Conservation (phyloP, 2,797 vertebrate species). For the Molothrus ater region DNA sequence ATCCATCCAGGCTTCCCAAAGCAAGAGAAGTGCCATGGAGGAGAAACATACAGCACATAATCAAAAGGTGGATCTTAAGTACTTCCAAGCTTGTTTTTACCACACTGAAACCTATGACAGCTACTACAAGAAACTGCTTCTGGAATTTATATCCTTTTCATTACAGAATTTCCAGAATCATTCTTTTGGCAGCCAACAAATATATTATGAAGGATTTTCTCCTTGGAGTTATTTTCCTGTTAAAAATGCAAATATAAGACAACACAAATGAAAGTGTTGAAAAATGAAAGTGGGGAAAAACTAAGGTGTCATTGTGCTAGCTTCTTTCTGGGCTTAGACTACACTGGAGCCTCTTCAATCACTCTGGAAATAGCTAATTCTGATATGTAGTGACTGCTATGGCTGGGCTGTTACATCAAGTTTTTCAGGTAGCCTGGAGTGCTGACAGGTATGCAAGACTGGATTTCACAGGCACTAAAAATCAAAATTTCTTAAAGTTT, state of each 20-base stretch:
- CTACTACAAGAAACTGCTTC: background rate
- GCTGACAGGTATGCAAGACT: background rate
- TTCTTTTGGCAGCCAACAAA: background rate
- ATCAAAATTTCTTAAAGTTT: background rate
- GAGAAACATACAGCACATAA: background rate
- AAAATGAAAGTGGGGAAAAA: background rate
- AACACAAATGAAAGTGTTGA: background rate
- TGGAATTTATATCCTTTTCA: background rate
- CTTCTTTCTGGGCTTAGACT: background rate
- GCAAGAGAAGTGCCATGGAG: background rate
- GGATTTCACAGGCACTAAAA: background rate
- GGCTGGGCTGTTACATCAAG: background rate
- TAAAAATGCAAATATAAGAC: background rate
- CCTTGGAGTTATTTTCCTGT: background rate
- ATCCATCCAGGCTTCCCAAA: background rate
- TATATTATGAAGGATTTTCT: background rate
- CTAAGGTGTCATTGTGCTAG: background rate
- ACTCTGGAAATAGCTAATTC: background rate
- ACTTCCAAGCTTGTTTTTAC: background rate
- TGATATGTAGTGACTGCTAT: background rate
- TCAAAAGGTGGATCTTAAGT: background rate
- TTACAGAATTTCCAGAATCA: background rate
- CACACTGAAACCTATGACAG: background rate
- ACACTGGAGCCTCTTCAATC: background rate
- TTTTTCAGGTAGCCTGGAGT: background rate